Conservation (phyloP, 2,888 invertebrate genomes). For the Drosophila parthenogenetica region DNA sequence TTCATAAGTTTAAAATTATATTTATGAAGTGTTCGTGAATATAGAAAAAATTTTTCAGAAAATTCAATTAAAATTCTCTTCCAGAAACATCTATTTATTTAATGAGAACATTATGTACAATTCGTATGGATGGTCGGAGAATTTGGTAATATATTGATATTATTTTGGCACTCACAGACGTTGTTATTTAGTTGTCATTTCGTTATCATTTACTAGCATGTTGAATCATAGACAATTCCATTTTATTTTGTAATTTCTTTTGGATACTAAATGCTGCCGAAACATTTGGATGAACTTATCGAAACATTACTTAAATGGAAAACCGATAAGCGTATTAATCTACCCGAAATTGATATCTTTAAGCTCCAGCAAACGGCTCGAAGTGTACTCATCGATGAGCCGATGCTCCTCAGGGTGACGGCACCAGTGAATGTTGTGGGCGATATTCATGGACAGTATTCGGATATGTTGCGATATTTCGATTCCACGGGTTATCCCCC, state of each 20-base stretch:
- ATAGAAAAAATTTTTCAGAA: background rate
- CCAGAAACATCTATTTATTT: too few relatives aligned
- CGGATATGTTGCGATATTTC: conserved; percentile 50
- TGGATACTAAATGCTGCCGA: conserved; percentile 23
- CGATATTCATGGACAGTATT: conserved; percentile 49
- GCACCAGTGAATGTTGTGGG: conserved; percentile 99
- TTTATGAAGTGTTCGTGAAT: background rate
- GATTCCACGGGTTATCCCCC: conserved; percentile 41
- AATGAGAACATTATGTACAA: background rate
- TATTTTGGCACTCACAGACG: background rate
- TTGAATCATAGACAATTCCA: background rate
- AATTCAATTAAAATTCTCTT: background rate
- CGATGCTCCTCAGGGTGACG: conserved; percentile 98
- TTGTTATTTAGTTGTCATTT: conserved; percentile 3
- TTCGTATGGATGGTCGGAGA: background rate
- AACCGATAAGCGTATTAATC: conserved; percentile 5
- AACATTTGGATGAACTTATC: conserved; percentile 41
- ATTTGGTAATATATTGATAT: background rate
- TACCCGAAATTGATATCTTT: conserved; percentile 88
- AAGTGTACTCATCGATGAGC: conserved; percentile 98
- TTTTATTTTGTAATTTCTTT: conserved; percentile 1
- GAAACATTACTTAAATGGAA: conserved; percentile 24
- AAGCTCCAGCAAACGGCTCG: conserved; percentile 98
- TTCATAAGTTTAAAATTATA: background rate
- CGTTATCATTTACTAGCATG: conserved; percentile 9